A percentile compares a stretch with the other conserved stretches of the same genome.
Evolutionary conservation across 2,797 vertebrate species (phyloP).

Genomic region (Melanotaenia parkinsoni): DNA sequence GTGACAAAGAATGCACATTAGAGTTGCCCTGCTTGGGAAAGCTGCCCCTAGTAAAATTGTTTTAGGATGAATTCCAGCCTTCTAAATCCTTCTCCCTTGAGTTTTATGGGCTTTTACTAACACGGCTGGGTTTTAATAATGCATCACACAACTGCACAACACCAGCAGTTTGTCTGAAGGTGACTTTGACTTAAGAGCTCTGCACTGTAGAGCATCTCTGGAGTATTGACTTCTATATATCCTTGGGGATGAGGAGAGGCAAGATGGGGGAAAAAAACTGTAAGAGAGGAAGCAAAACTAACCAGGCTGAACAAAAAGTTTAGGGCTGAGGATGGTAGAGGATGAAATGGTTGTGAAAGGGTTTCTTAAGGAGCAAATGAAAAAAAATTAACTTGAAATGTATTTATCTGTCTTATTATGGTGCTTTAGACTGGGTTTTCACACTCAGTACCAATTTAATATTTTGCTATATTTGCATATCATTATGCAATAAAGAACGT

Average conservation of each 20-base stretch:
- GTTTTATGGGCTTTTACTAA: slow-evolving; percentile 58
- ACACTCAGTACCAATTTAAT: slow-evolving; percentile 54
- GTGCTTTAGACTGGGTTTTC: slow-evolving; percentile 50
- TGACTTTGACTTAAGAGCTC: slow-evolving; percentile 68
- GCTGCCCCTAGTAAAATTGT: slow-evolving; percentile 46
- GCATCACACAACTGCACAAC: slow-evolving; percentile 41
- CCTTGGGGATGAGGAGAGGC: slow-evolving; percentile 34
- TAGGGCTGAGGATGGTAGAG: slow-evolving; percentile 16
- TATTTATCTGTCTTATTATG: slow-evolving; percentile 44
- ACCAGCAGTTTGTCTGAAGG: slow-evolving; percentile 56
- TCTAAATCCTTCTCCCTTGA: slow-evolving; percentile 52
- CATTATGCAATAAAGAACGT: slow-evolving; percentile 47
- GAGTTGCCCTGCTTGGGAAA: slow-evolving; percentile 10
- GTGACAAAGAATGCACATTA: slow-evolving; percentile 14
- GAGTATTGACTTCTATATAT: slow-evolving; percentile 47
- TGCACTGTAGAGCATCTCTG: slow-evolving; percentile 34
- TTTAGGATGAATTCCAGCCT: slow-evolving; percentile 56
- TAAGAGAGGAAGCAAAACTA: neutral
- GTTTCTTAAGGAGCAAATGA: slow-evolving; percentile 45
- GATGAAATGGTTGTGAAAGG: slow-evolving; percentile 25
- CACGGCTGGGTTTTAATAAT: slow-evolving; percentile 64
- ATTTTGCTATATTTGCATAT: slow-evolving; percentile 34
- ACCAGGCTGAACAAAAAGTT: slow-evolving; percentile 11
- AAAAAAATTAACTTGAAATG: slow-evolving; percentile 36
- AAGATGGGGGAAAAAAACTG: slow-evolving; percentile 8